Conservation (phyloP, 23 tunicate species). For the Halocynthia aurantium region DNA sequence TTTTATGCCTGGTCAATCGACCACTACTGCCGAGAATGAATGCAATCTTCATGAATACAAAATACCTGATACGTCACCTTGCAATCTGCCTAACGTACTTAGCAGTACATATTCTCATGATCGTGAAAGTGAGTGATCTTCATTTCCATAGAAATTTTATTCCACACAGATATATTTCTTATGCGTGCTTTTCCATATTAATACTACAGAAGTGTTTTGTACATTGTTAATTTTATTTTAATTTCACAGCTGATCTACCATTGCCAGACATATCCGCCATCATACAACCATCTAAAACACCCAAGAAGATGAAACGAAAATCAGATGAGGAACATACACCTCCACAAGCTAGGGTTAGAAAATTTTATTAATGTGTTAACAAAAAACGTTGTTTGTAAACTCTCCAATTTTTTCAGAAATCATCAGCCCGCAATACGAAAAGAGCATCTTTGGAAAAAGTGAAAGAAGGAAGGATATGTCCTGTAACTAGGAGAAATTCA, state of each 20-base stretch:
- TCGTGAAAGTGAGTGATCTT: not conserved
- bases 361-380: no score
- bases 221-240: not conserved
- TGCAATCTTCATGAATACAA: not conserved
- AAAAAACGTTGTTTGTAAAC: no score
- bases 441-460: no score
- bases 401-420: no score
- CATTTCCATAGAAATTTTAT: not conserved
- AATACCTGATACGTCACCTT: not conserved
- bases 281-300: no score
- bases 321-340: no score
- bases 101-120: conserved; percentile 3
- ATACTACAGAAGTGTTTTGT: not conserved
- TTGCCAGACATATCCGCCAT: conserved; percentile 5
- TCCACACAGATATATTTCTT: not conserved
- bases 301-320: no score
- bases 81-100: not conserved
- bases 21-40: not conserved
- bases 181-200: not conserved
- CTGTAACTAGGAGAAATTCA: no score
- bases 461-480: no score
- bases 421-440: no score
- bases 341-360: no score
- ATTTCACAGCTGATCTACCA: not conserved
- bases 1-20: not conserved